Conservation (phyloP, 1,140 invertebrate species). For the Bombus sylvicola region DNA sequence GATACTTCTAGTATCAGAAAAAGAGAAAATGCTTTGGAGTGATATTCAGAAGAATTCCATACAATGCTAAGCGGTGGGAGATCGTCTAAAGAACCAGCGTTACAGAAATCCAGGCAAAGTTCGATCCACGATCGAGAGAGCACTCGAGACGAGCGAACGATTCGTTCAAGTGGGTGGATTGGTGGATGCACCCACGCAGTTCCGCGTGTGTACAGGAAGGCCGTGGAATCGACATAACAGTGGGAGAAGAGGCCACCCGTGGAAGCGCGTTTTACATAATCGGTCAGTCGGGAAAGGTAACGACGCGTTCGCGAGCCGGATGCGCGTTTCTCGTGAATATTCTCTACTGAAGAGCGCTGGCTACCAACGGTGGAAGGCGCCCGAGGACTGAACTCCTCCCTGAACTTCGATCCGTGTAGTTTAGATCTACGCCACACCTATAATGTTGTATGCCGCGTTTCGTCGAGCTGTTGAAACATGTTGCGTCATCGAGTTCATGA, state of each 20-base stretch:
- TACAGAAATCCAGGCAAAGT: not conserved
- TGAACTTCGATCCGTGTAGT: conserved; percentile 22
- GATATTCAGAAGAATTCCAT: not conserved
- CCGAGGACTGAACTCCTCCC: not conserved
- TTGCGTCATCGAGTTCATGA: conserved; percentile 12
- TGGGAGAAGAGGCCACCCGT: conserved; percentile 63
- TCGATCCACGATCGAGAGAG: conserved; percentile 20
- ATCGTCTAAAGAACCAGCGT: not conserved
- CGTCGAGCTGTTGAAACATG: not conserved
- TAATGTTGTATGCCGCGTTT: conserved; percentile 7
- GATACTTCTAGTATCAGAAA: not conserved
- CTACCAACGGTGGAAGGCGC: conserved; percentile 2
- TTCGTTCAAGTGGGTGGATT: conserved; percentile 55
- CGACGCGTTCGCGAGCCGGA: conserved; percentile 58
- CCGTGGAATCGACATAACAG: conserved; percentile 30
- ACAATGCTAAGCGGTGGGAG: not conserved
- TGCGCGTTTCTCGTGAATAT: conserved; percentile 38
- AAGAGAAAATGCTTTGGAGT: not conserved
- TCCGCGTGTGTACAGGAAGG: conserved; percentile 26
- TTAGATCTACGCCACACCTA: conserved; percentile 30
- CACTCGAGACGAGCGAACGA: not conserved
- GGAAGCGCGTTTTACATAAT: conserved; percentile 68
- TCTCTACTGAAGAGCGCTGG: not conserved
- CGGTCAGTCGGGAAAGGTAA: conserved; percentile 53
- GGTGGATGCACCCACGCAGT: conserved; percentile 59